These are phyloP conservation scores for Coturnix japonica DNA, from an alignment of 2,113 vertebrate species.

Conservation along the genomic window DNA sequence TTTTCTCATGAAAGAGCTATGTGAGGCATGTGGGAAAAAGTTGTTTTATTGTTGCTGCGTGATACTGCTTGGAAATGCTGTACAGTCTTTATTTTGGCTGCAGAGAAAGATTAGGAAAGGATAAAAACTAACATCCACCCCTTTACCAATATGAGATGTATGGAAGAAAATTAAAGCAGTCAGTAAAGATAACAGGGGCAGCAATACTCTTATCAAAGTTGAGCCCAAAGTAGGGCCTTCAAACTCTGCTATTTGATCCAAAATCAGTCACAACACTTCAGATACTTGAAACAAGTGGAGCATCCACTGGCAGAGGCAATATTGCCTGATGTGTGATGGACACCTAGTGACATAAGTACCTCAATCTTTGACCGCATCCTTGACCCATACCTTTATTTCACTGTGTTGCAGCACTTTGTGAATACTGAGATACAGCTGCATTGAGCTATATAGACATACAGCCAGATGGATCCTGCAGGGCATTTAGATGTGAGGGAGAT, in stretches of 20 bases:
- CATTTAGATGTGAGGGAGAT: neutral
- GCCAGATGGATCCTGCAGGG: fast-evolving
- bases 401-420: fast-evolving
- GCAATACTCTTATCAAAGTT: neutral
- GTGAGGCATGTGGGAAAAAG: neutral
- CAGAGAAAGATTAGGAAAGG: neutral
- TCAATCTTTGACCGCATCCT: neutral
- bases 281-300: neutral
- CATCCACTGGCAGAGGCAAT: neutral
- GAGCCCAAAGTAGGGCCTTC: neutral
- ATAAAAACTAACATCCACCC: neutral
- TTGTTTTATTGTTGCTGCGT: neutral
- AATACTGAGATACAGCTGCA: no score
- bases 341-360: neutral
- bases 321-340: neutral
- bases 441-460: fast-evolving
- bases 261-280: neutral
- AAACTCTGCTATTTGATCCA: neutral
- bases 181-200: neutral
- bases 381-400: neutral
- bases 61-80: neutral
- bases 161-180: neutral
- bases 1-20: neutral
- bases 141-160: neutral
- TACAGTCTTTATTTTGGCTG: neutral